These are phyloP conservation scores for Cherax destructor DNA, from an alignment of 1,140 invertebrate species.

Conservation along the genomic window DNA sequence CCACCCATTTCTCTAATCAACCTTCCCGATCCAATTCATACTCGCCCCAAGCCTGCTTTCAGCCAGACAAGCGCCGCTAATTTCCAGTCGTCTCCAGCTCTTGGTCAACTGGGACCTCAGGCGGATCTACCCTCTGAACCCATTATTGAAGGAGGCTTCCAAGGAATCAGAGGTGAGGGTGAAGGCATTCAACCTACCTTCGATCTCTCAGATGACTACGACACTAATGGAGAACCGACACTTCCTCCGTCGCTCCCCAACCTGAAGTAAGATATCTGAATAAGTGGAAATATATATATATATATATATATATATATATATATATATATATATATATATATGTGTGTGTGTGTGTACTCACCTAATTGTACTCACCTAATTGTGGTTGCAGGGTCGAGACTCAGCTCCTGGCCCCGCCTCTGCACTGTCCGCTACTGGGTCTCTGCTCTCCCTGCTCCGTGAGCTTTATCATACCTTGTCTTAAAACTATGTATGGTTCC, in stretches of 20 bases:
- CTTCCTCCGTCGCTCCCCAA: constrained; percentile 85
- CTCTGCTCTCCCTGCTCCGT: too few relatives aligned
- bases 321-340: too few relatives aligned
- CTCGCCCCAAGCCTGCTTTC: background rate
- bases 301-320: too few relatives aligned
- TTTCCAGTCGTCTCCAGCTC: background rate
- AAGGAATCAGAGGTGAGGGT: constrained; percentile 27
- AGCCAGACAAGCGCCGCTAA: background rate
- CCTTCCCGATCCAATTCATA: constrained; percentile 46
- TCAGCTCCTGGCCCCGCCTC: too few relatives aligned
- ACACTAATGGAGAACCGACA: constrained; percentile 82
- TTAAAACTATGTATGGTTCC: too few relatives aligned
- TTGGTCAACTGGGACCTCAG: too few relatives aligned
- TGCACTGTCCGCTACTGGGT: too few relatives aligned
- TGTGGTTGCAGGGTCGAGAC: too few relatives aligned
- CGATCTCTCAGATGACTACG: constrained; percentile 75
- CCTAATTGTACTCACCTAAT: too few relatives aligned
- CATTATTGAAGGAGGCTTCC: constrained; percentile 37
- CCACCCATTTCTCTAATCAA: constrained; percentile 24
- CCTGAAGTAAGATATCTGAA: constrained; percentile 77
- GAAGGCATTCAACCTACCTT: constrained; percentile 38
- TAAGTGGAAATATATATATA: too few relatives aligned
- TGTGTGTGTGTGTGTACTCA: too few relatives aligned
- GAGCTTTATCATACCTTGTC: too few relatives aligned
- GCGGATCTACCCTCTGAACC: constrained; percentile 45